phyloP scores from a whole-genome alignment of 2,888 invertebrate genomes.

The Hyposoter didymator region DNA sequence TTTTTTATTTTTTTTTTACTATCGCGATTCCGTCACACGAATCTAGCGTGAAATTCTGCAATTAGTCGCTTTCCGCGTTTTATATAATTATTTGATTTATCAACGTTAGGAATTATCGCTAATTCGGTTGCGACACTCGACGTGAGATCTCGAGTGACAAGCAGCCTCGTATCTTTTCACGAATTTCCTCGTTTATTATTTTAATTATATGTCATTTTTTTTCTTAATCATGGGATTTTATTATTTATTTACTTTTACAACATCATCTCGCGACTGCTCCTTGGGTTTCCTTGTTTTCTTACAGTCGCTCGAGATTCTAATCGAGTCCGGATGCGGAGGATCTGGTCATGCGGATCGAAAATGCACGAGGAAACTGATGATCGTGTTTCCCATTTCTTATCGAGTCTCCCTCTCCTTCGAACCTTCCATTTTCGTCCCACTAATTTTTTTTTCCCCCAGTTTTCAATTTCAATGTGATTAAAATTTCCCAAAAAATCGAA shows the following conservation, averaged over 20 bases:
- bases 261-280: constrained; percentile 7
- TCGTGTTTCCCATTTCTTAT: constrained; percentile 2
- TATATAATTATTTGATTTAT: constrained; percentile 29
- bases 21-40: constrained; percentile 22
- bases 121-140: background rate
- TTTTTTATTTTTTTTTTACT: background rate
- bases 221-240: constrained; percentile 27
- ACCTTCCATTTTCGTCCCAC: background rate
- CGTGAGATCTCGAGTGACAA: constrained; percentile 11
- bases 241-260: constrained; percentile 15
- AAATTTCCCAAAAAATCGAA: too few species aligned
- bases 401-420: background rate
- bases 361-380: constrained; percentile 22
- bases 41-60: constrained; percentile 26
- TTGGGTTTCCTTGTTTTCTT: background rate
- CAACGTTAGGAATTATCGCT: constrained; percentile 29
- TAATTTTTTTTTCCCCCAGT: background rate
- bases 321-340: constrained; percentile 28
- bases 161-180: constrained; percentile 3
- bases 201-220: constrained; percentile 8
- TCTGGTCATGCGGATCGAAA: constrained; percentile 50
- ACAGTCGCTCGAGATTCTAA: constrained; percentile 49
- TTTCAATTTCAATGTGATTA: too few species aligned
- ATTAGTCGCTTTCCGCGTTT: constrained; percentile 21
- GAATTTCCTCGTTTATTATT: constrained; percentile 11